Evolutionary conservation across 2,888 invertebrate genomes (phyloP).

Genomic region (Deroplatys truncata): DNA sequence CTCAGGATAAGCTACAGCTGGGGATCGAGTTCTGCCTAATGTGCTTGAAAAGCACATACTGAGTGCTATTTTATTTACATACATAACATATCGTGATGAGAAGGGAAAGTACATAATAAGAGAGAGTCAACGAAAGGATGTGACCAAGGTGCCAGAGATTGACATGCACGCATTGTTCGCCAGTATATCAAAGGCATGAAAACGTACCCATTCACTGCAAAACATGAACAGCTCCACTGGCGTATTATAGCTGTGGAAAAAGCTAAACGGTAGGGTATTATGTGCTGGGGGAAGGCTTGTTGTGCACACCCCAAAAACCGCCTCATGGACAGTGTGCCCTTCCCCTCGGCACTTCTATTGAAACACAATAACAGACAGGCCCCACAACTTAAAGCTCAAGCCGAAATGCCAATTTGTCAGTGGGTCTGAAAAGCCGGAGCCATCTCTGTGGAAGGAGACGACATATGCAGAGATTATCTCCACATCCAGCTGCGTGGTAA

Average conservation of each 20-base stretch:
- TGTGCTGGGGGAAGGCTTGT: constrained; percentile 12
- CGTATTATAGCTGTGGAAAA: constrained; percentile 16
- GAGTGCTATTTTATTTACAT: not conserved
- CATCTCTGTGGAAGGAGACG: not conserved
- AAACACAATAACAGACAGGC: constrained; percentile 25
- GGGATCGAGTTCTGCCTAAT: not conserved
- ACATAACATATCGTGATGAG: not conserved
- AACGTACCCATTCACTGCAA: not conserved
- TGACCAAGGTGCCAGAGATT: constrained; percentile 4
- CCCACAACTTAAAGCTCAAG: constrained; percentile 22
- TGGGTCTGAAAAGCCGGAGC: constrained; percentile 27
- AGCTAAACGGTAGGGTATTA: constrained; percentile 23
- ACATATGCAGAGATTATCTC: constrained; percentile 29
- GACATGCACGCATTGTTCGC: constrained; percentile 20
- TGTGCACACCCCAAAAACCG: constrained; percentile 22
- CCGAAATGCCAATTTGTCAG: constrained; percentile 33
- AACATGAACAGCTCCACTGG: not conserved
- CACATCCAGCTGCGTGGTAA: constrained; percentile 24
- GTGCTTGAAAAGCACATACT: not conserved
- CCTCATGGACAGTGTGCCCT: constrained; percentile 5
- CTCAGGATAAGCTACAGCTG: no score
- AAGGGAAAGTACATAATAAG: not conserved
- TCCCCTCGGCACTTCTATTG: constrained; percentile 18
- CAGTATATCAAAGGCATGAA: constrained; percentile 21
- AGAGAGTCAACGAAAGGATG: not conserved